Evolutionary conservation across 2,113 vertebrate genomes (phyloP).

Genomic region (Chloropsis cyanopogon): DNA sequence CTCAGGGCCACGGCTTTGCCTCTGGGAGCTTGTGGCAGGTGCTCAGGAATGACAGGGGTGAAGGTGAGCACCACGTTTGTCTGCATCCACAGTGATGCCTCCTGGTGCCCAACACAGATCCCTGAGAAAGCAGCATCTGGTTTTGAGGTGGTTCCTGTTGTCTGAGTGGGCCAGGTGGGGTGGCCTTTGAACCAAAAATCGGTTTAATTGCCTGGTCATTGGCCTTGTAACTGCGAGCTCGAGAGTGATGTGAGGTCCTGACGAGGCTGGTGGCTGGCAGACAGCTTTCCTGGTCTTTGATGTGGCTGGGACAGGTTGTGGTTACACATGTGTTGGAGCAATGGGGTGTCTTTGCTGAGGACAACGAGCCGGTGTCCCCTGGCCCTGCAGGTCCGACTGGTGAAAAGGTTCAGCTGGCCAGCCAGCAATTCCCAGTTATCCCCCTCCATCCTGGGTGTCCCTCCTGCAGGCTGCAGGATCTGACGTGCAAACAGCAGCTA

Average conservation of each 20-base stretch:
- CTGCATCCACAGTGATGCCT: not conserved
- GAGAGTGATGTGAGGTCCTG: fast-evolving
- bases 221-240: fast-evolving
- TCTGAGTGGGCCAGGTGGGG: not conserved
- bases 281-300: not conserved
- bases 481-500: not conserved
- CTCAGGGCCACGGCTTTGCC: fast-evolving
- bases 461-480: not conserved
- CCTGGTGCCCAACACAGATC: not conserved
- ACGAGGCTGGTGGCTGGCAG: not conserved
- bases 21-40: not conserved
- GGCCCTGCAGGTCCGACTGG: fast-evolving
- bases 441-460: fast-evolving
- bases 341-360: not conserved
- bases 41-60: fast-evolving
- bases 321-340: fast-evolving
- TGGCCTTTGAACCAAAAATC: not conserved
- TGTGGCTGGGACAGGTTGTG: not conserved
- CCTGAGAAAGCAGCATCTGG: not conserved
- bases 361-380: fast-evolving
- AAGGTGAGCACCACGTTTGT: fast-evolving
- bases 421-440: fast-evolving
- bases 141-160: not conserved
- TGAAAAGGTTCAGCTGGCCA: not conserved
- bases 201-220: not conserved